Evolutionary conservation across 2,888 invertebrate species (phyloP), one percentile per base, ranked within the genome.

Genomic region (Biston betularia): DNA sequence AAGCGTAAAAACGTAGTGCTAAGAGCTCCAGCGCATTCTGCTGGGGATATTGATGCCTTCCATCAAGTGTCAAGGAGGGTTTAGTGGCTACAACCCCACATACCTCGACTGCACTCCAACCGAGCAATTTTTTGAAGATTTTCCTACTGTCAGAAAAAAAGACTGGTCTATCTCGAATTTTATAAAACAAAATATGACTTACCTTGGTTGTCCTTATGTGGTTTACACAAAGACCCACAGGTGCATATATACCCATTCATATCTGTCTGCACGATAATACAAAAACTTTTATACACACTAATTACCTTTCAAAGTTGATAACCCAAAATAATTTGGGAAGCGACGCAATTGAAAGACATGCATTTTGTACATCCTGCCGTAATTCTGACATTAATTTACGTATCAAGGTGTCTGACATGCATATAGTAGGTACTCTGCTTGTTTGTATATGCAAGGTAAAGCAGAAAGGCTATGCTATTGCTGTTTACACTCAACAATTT

Each of bases 241-340:
- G 11, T 3, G 62, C 58, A 75, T 78, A 74, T 81, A 78, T 81
- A 81, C 63, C 24, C 50, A 60, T 48, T 67, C 67, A 62, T 80
- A 78, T 79, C 75, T 68, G 64, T 57, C 69, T 63, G 44, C 64
- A 50, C 45, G 61, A 65, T 60, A 73, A 70, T 58, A 69, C 63
- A 72, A 73, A 77, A 74, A 75, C 52, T 75, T 63, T 58, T 42
- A 61, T 46, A 63, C 44, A 50, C 57, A 49, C 61, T 65, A 67
- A 70, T 72, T 63, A 61, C 35, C 54, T 35, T 69, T 34, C 6
- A 34, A 46, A 44, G 54, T 63, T 68, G 70, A 77, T 77, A 75
- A 77, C 69, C 54, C 38, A 42, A 59, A 70, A 70, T 75, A 69
- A 67, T 63, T 59, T 65, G 59, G 40, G 34, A 50, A 55, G 62